Percentiles rank a stretch among this genome's conserved stretches.
Evolutionary conservation across 2,113 vertebrate genomes (phyloP).

Genomic region (Puntigrus tetrazona): DNA sequence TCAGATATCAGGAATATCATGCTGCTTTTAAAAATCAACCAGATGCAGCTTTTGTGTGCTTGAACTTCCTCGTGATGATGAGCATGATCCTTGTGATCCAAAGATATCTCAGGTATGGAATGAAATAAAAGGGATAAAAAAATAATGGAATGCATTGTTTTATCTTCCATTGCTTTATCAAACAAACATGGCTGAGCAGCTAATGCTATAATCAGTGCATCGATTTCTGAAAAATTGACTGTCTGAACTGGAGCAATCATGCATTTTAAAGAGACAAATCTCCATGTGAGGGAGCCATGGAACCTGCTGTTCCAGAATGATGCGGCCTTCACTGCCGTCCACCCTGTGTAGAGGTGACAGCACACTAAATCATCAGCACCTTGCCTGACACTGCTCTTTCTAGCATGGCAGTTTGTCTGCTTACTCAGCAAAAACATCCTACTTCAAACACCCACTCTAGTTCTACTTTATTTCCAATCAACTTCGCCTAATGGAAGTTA

Average conservation of each 20-base stretch:
- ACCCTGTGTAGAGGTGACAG: neutral
- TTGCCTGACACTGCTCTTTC: conserved; percentile 24
- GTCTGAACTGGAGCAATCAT: neutral
- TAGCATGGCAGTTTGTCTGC: conserved; percentile 29
- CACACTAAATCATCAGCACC: conserved; percentile 30
- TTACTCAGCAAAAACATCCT: conserved; percentile 30
- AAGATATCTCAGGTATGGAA: too few species aligned
- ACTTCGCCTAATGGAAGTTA: neutral
- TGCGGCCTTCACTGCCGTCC: neutral
- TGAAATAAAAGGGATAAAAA: neutral
- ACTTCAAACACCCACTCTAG: neutral
- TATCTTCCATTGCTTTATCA: neutral
- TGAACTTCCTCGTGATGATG: too few species aligned
- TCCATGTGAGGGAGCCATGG: neutral
- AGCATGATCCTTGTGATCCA: too few species aligned
- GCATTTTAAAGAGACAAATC: neutral
- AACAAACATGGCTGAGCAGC: neutral
- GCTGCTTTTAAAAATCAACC: too few species aligned
- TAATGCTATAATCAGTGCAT: neutral
- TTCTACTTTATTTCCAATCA: conserved; percentile 3
- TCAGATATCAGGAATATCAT: too few species aligned
- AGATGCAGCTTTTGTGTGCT: too few species aligned
- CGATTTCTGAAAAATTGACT: neutral
- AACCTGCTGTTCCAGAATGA: neutral
- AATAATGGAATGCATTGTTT: neutral